phyloP scores from a whole-genome alignment of 30 jellyfish, hydroid and myxozoan species.

The Nemopilema nomurai region DNA sequence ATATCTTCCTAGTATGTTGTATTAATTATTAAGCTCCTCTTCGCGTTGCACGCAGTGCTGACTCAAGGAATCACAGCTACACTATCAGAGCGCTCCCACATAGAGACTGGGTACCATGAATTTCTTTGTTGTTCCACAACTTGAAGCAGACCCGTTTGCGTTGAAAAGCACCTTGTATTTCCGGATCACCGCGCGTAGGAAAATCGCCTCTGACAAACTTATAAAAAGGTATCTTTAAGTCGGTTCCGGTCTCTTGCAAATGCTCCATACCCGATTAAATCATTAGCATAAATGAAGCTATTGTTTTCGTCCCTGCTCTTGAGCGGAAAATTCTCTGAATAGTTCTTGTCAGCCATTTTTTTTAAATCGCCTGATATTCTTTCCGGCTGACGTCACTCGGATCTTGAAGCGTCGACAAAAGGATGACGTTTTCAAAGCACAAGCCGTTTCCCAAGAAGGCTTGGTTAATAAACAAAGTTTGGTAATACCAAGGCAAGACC shows the following conservation, averaged over 20 bases:
- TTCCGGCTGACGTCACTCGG: background rate
- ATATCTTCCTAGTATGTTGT: background rate
- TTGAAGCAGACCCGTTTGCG: background rate
- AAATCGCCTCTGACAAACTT: background rate
- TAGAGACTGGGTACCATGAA: background rate
- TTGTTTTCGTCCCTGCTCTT: background rate
- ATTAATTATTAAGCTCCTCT: background rate
- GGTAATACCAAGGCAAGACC: too few relatives aligned
- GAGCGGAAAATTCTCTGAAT: background rate
- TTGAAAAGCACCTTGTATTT: slow-evolving; percentile 39
- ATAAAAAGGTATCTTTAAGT: background rate
- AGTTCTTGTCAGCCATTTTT: background rate
- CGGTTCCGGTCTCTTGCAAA: background rate
- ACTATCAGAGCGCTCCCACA: background rate
- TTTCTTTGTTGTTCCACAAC: background rate
- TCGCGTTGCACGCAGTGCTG: slow-evolving; percentile 23
- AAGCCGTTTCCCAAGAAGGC: too few relatives aligned
- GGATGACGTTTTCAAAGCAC: too few relatives aligned
- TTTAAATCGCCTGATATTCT: background rate
- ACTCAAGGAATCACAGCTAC: slow-evolving; percentile 30
- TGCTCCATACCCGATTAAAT: background rate
- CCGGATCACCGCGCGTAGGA: slow-evolving; percentile 19
- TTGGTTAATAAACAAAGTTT: too few relatives aligned
- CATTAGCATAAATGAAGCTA: background rate
- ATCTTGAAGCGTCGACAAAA: too few relatives aligned